Base-by-base conservation (phyloP, 2,113 vertebrate genomes). In the Heterochromis multidens region DNA sequence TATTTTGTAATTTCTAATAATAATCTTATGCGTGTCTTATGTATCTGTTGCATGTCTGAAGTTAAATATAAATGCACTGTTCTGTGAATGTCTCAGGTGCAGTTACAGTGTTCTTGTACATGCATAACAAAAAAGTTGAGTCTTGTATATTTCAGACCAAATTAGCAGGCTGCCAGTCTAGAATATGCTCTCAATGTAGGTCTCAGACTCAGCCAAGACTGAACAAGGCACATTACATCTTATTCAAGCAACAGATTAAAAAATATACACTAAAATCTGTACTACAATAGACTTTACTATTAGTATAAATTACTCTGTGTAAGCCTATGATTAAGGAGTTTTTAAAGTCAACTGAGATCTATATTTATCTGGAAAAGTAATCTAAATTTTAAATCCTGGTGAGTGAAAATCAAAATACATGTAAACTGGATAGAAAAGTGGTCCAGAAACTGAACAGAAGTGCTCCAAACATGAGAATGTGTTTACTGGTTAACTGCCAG, bases 401-500 rank as follows among this genome's bases (percentile, higher is more conserved):
- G 11, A 65, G 35, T 5, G 4, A 11, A 65, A 65, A 21, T 65
- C 62, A 40, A 65, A 65, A 40, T 65, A 7, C 35, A 65, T 35
- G 16, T n/a, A 43, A 25, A 25, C 35, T 67, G n/a, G 35, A 67
- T 7, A 0, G 0, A 25, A 67, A 67, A 67, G 16, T 43, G 0
- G 62, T 67, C 40, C 3, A 33, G 16, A 67, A 67, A 9, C 14
- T 43, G 35, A 43, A 43, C n/a, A 43, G 62, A 67, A 43, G 40
- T 67, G 33, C 7, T 65, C 62, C n/a, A 65, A 67, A 70, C 13
- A 7, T 70, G 37, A 67, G n/a, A 27, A 43, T 70, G n/a, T 43
- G 23, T 70, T 40, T n/a, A n/a, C n/a, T 4, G 63, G 8, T 37
- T 70, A 4, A 37, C 3, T 2, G 46, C 37, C 37, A 0, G 25